Percentiles rank a stretch among this genome's conserved stretches.
phyloP scores from a whole-genome alignment of 2,797 vertebrate species.

The Clarias pachynema region DNA sequence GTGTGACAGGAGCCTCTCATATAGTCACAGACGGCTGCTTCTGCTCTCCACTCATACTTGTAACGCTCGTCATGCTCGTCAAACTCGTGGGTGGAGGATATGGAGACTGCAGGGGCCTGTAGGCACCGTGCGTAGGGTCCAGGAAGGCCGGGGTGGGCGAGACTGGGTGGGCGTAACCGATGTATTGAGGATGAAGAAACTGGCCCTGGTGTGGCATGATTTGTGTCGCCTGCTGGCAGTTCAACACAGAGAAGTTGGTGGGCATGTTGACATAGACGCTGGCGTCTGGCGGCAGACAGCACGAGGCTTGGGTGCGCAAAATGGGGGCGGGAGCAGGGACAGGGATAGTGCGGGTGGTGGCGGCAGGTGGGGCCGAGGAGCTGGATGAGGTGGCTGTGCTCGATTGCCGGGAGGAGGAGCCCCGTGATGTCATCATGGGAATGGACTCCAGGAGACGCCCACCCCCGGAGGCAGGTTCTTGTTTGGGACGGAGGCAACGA shows the following conservation, averaged over 20 bases:
- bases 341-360: constrained; percentile 50
- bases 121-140: constrained; percentile 85
- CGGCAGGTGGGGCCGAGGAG: constrained; percentile 86
- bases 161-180: constrained; percentile 89
- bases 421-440: constrained; percentile 96
- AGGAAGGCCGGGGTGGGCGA: constrained; percentile 79
- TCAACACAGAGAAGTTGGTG: constrained; percentile 95
- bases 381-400: constrained; percentile 96
- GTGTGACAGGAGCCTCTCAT: constrained; percentile 64
- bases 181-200: constrained; percentile 92
- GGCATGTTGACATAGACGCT: constrained; percentile 97
- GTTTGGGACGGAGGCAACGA: constrained; percentile 94
- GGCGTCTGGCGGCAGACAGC: constrained; percentile 88
- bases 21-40: constrained; percentile 94
- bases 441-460: constrained; percentile 91
- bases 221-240: constrained; percentile 96
- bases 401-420: constrained; percentile 94
- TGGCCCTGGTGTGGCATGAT: constrained; percentile 95
- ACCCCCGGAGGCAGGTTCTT: constrained; percentile 83
- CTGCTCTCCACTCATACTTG: constrained; percentile 81
- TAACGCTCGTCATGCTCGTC: constrained; percentile 71
- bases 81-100: constrained; percentile 77
- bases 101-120: constrained; percentile 90
- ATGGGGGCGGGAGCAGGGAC: constrained; percentile 65
- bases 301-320: constrained; percentile 90